These are phyloP conservation scores for Coracias cyanogaster DNA, from an alignment of 2,797 vertebrate genomes.

Conservation along the genomic window DNA sequence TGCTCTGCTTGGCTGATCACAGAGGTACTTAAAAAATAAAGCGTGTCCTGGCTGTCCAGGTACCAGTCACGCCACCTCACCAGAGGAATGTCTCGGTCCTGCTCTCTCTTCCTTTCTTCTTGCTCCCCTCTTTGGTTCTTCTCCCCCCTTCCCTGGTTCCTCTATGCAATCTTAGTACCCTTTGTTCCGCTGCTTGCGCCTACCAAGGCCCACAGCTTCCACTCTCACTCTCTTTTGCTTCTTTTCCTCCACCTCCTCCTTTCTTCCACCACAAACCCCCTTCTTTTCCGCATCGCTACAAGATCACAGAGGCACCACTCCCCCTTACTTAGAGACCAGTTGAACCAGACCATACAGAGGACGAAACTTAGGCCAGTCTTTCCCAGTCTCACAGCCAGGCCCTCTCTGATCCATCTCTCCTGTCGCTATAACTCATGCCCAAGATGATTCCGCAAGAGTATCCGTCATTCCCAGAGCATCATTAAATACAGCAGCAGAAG, in stretches of 20 bases:
- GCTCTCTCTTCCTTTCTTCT: neutral
- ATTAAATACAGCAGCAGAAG: slow-evolving; percentile 14
- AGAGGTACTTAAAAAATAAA: neutral
- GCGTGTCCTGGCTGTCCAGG: neutral
- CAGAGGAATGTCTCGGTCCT: neutral
- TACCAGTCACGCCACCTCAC: neutral
- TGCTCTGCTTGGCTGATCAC: neutral
- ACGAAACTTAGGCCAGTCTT: neutral
- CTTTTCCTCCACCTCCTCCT: neutral
- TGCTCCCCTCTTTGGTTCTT: neutral
- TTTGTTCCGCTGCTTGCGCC: neutral
- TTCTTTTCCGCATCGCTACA: neutral
- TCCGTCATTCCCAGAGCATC: neutral
- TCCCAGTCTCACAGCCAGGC: neutral
- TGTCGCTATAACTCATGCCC: neutral
- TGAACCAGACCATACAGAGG: neutral
- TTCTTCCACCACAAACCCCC: neutral
- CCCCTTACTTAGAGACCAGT: neutral
- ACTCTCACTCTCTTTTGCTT: neutral
- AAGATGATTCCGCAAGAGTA: neutral
- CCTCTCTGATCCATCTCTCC: neutral
- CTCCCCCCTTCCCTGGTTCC: neutral
- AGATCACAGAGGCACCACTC: neutral
- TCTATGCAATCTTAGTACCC: neutral
- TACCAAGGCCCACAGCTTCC: neutral